Base-by-base conservation (phyloP, 2,888 invertebrate genomes). In the Hemistola chrysoprasaria region DNA sequence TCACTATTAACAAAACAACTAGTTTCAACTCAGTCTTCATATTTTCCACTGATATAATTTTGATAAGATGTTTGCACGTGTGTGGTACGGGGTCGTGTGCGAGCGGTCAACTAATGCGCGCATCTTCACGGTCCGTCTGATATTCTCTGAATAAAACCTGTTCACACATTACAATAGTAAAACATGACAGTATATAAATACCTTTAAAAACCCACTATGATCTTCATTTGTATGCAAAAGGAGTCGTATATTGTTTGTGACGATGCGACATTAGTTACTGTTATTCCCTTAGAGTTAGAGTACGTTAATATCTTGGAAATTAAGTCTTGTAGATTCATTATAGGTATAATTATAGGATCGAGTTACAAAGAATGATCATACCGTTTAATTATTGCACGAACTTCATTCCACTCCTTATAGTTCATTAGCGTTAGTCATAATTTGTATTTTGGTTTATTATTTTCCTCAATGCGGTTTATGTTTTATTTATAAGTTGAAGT, bases 41-140 rank as follows among this genome's bases (percentile, higher is more conserved):
- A 21, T 35, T 39, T 22, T 29, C 8, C 8, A 22, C 38, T 30
- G 25, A 11, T 37, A 20, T 9, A 24, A 28, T 27, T 30, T 37
- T 22, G 32, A 16, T 11, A 9, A 20, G 31, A 20, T 22, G 26
- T 29, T 27, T 30, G 33, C 1, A n/a, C 37, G 22, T 28, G 35
- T 24, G 37, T 36, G 11, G 40, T 41, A 44, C 29, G 22, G 31
- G 46, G 40, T 33, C 47, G 51, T 48, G 50, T 51, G 44, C 48
- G 36, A 38, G 48, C 50, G 60, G 54, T 54, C 57, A 58, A 71
- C 67, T 68, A 60, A 62, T 60, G 53, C 59, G 58, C 54, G 60
- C 59, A 56, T 56, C 62, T 57, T 59, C 52, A 41, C 57, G 53
- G 50, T 45, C 44, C 41, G 49, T 43, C 50, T 53, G 46, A 49